Evolutionary conservation across 2,113 vertebrate species (phyloP).

Genomic region (Alosa alosa): DNA sequence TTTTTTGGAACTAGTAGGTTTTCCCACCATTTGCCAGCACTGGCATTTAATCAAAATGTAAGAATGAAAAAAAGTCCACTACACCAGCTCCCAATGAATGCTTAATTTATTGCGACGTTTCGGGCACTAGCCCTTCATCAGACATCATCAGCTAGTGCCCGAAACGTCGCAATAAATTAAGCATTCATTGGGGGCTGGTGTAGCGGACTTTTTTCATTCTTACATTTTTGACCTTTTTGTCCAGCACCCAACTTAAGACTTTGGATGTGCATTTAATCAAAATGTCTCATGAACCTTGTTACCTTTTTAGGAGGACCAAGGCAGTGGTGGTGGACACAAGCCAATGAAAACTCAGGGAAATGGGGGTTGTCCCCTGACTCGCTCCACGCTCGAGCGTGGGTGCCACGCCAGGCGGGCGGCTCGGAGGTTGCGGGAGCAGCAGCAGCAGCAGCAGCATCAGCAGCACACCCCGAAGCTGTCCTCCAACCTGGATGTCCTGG

Average conservation of each 20-base stretch:
- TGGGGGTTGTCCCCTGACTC: constrained; percentile 78
- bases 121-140: no score
- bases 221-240: no score
- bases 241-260: no score
- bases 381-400: constrained; percentile 79
- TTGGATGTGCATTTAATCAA: not conserved
- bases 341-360: constrained; percentile 92
- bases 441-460: constrained; percentile 72
- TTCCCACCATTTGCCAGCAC: not conserved
- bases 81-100: no score
- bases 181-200: no score
- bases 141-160: no score
- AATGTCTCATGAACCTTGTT: not conserved
- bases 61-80: no score
- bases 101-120: no score
- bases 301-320: constrained; percentile 81
- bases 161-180: no score
- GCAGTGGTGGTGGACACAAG: constrained; percentile 73
- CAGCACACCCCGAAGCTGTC: constrained; percentile 76
- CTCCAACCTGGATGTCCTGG: constrained; percentile 91
- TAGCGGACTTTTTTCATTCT: no score
- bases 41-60: not conserved
- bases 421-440: constrained; percentile 85
- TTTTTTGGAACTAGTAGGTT: not conserved
- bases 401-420: constrained; percentile 81